Conservation (phyloP, 2,797 vertebrate species). For the Sebastes minor region DNA sequence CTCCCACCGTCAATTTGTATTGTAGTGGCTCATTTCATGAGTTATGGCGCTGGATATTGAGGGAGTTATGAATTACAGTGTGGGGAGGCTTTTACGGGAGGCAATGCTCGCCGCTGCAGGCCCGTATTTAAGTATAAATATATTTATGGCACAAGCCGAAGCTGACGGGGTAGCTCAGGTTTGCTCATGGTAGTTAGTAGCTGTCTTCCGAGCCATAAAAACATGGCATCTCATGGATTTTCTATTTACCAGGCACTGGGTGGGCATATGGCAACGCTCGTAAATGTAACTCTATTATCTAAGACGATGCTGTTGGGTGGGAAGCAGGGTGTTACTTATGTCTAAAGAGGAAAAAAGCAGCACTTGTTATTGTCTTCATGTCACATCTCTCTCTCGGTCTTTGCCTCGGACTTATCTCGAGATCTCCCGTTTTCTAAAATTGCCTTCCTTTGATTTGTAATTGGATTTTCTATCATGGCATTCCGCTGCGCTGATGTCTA, state of each 20-base stretch:
- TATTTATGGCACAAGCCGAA: conserved; percentile 62
- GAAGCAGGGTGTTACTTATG: conserved; percentile 65
- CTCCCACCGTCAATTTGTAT: conserved; percentile 54
- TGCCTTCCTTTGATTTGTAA: conserved; percentile 73
- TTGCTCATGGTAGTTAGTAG: conserved; percentile 68
- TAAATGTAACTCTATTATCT: conserved; percentile 74
- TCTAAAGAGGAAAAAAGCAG: conserved; percentile 57
- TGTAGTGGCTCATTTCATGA: conserved; percentile 58
- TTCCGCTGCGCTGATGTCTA: conserved; percentile 60
- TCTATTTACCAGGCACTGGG: conserved; percentile 74
- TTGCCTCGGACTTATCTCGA: conserved; percentile 59
- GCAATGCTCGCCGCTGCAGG: conserved; percentile 61
- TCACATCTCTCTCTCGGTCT: conserved; percentile 56
- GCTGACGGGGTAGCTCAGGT: conserved; percentile 57
- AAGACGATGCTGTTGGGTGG: conserved; percentile 61
- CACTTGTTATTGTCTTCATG: conserved; percentile 52
- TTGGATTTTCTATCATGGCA: conserved; percentile 69
- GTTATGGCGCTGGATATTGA: conserved; percentile 66
- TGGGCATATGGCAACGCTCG: conserved; percentile 73
- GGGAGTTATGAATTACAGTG: conserved; percentile 71
- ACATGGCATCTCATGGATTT: conserved; percentile 75
- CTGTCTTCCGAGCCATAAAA: conserved; percentile 69
- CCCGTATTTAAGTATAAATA: conserved; percentile 72
- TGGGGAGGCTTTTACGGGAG: conserved; percentile 62
- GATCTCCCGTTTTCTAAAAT: conserved; percentile 64